A percentile compares a stretch with the other conserved stretches of the same genome.
These are phyloP conservation scores for Neosilurus hyrtlii DNA, from an alignment of 2,797 vertebrate genomes.

Conservation along the genomic window DNA sequence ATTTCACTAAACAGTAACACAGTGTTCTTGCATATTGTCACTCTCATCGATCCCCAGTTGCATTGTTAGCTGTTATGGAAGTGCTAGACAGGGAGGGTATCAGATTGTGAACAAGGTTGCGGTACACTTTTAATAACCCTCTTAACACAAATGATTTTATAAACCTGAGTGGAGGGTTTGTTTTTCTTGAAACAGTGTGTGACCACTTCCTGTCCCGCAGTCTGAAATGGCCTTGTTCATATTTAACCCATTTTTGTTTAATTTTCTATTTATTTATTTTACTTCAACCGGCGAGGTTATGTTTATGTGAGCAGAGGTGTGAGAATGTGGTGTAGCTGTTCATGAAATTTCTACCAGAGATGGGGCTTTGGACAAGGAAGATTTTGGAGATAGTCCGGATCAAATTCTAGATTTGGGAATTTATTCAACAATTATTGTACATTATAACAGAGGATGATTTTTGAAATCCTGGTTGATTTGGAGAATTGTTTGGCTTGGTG, in stretches of 20 bases:
- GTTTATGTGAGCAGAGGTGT: no score
- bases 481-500: no score
- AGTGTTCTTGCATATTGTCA: background rate
- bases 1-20: slow-evolving; percentile 4
- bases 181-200: slow-evolving; percentile 13
- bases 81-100: background rate
- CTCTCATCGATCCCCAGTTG: slow-evolving; percentile 6
- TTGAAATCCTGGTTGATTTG: no score
- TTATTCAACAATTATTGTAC: no score
- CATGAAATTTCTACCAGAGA: no score
- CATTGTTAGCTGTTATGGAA: background rate
- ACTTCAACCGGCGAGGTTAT: no score
- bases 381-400: no score
- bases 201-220: background rate
- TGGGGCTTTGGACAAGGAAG: no score
- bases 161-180: background rate
- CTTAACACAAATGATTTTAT: background rate
- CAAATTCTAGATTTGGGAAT: no score
- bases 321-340: no score
- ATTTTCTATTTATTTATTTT: background rate
- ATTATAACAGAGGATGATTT: no score
- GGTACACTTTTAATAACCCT: background rate
- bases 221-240: background rate
- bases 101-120: background rate
- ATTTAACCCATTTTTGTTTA: background rate